These are phyloP conservation scores for Sclerurus mexicanus DNA, from an alignment of 2,113 vertebrate genomes.

Conservation along the genomic window DNA sequence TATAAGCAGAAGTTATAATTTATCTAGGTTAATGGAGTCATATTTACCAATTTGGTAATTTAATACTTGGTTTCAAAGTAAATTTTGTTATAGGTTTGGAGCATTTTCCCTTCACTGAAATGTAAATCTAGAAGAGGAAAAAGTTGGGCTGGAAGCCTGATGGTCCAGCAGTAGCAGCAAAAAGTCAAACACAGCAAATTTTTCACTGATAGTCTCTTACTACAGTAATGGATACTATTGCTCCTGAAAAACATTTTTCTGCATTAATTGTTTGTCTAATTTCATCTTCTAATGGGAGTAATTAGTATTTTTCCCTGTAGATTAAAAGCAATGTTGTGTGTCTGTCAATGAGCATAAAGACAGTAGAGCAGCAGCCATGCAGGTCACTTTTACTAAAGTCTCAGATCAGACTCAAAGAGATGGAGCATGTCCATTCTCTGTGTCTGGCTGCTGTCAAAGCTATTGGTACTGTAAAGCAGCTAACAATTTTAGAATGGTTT, in stretches of 20 bases:
- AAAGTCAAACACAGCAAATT: neutral
- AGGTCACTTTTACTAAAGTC: neutral
- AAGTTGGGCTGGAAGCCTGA: neutral
- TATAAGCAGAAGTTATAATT: neutral
- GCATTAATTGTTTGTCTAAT: neutral
- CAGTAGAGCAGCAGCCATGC: neutral
- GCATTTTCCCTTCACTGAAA: neutral
- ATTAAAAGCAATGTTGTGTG: neutral
- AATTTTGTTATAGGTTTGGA: neutral
- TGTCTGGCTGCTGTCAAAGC: neutral
- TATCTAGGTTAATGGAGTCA: neutral
- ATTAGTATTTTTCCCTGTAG: neutral
- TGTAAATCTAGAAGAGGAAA: neutral
- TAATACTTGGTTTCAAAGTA: neutral
- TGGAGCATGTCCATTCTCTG: neutral
- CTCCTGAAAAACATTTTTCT: neutral
- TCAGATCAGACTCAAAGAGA: neutral
- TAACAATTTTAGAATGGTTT: neutral
- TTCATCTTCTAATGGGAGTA: neutral
- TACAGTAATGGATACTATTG: neutral
- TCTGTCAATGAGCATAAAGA: neutral
- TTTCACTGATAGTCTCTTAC: neutral
- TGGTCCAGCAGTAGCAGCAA: neutral
- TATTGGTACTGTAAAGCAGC: neutral
- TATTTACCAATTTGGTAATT: neutral